Evolutionary conservation across 30 jellyfish, hydroid and myxozoan genomes (phyloP), one percentile per base, ranked within the genome.

Genomic region (Aurelia coerulea): DNA sequence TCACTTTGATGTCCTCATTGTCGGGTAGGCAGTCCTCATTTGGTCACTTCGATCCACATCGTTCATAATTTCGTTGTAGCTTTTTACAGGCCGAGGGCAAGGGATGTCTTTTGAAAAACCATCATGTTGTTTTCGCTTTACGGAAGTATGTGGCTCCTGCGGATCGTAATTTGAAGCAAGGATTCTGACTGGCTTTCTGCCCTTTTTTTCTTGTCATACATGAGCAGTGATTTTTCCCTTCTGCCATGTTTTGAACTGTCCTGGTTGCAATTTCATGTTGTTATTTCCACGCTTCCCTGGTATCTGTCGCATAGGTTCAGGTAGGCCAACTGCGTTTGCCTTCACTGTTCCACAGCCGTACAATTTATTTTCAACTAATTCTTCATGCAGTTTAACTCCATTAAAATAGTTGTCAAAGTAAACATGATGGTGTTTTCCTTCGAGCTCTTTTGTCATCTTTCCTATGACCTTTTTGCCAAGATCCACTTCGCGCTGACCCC

Each of bases 301-400:
- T 13, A 8, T 52, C 19, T 23, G 50, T 5, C 80, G 46, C 80
- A 35, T 37, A 13, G 19, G 80, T 33, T 16, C 42, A 7, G 59
- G 80, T 56, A 16, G 60, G 39, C n/a, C n/a, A n/a, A n/a, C n/a
- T n/a, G n/a, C n/a, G n/a, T n/a, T n/a, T n/a, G n/a, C n/a, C n/a
- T n/a, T n/a, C 58, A 68, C 79, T 50, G 79, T 37, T 33, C 79
- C 79, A 68, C 79, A 68, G 79, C 79, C 79, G 34, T 68, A 68
- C 15, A 37, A 23, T 15, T 37, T 37, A 41, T 23, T 68, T 41
- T 10, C 79, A 15, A 23, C 6, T 54, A 68, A 37, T 33, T 68
- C 79, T 68, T 68, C 53, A 54, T 68, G 79, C 54, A 68, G 79
- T 37, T 68, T 32, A 7, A 68, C 37, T 8, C 79, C 58, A 68